Base-by-base conservation (phyloP, 1,140 invertebrate genomes). In the Heterodera schachtii region DNA sequence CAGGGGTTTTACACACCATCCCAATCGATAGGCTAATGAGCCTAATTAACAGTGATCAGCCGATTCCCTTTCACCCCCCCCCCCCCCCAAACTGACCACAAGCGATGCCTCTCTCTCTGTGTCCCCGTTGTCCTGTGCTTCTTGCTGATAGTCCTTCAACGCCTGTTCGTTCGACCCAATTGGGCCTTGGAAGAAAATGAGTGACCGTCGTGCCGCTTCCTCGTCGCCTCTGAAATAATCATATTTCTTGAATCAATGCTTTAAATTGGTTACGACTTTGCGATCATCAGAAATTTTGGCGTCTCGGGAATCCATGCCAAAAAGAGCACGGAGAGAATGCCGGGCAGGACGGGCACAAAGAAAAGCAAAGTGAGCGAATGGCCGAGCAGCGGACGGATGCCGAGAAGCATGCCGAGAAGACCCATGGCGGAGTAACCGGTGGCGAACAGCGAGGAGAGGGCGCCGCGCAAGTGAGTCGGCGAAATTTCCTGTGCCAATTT, bases 381-480 rank as follows among this genome's bases (percentile, higher is more conserved):
- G 9, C 87, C 86, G 21, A 88, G 77, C 41, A 88, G 57, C 31
- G 71, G 44, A 21, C 84, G 69, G 44, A 82, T 90, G 57, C 87
- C 89, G 11, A 90, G 81, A 6, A 90, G 47, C 73, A 85, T 85
- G 31, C 87, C 87, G 57, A 87, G 71, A 4, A 90, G 67, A 43
- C 79, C 86, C 89, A 89, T 89, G n/a, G 81, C 84, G 9, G 89
- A 73, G 66, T 88, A 88, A 5, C 85, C 85, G 52, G 83, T 89
- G n/a, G 84, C 78, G 67, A 83, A 84, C 3, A 88, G 73, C 16
- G 86, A 90, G 49, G 83, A 83, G 57, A 89, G 64, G n/a, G 82
- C 75, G 52, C 87, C 87, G 44, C 89, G 87, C 11, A 90, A 52
- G 47, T 88, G 75, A 0, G 89, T 82, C 47, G 87, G 89, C 3